These are phyloP conservation scores for Theristicus caerulescens DNA, from an alignment of 2,113 vertebrate genomes.

Conservation along the genomic window DNA sequence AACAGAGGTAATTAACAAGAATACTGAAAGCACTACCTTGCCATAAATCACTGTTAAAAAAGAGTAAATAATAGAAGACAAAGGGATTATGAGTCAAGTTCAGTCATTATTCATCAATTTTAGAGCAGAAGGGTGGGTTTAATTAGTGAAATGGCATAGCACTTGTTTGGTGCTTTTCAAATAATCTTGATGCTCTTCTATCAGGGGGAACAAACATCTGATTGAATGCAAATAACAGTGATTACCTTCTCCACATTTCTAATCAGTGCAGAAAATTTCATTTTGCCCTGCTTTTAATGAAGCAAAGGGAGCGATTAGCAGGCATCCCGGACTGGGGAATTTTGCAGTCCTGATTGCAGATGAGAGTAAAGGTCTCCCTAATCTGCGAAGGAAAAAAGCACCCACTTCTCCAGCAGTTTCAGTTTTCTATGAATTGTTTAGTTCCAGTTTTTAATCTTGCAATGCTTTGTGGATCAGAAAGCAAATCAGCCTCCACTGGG, in stretches of 20 bases:
- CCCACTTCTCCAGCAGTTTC: not conserved
- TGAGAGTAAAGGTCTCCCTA: not conserved
- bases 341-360: not conserved
- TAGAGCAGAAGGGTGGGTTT: conserved; percentile 19
- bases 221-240: not conserved
- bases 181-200: not conserved
- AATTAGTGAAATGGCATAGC: conserved; percentile 17
- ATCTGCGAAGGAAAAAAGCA: not conserved
- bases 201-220: not conserved
- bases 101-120: conserved; percentile 40
- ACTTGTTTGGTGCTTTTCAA: conserved; percentile 1
- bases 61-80: conserved; percentile 69
- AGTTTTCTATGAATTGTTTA: not conserved
- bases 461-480: not conserved
- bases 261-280: not conserved
- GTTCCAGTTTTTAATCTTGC: not conserved
- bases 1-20: conserved; percentile 65
- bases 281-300: not conserved
- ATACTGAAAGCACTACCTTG: conserved; percentile 56
- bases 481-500: not conserved
- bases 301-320: not conserved
- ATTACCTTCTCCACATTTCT: not conserved
- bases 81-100: conserved; percentile 52
- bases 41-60: conserved; percentile 61
- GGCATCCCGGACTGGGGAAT: not conserved